Base-by-base conservation (phyloP, 2,888 invertebrate species). In the Ophion slaviceki region DNA sequence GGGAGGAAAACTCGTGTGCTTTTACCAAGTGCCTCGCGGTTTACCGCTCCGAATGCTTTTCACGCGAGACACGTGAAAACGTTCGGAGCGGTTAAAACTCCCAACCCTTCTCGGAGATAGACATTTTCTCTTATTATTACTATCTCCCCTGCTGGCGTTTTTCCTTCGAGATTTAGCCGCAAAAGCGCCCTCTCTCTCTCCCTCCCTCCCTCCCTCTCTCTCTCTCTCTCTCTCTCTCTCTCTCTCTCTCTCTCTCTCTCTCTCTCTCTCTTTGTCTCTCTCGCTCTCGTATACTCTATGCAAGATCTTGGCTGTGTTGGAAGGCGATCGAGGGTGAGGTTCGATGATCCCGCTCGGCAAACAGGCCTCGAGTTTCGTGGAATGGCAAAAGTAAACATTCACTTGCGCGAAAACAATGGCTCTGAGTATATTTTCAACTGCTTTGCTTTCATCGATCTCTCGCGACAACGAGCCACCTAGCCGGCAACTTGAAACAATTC, bases 141-240 rank as follows among this genome's bases (percentile, higher is more conserved):
- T 45, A n/a, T 66, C 66, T 66, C 66, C 6, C n/a, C 24, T 14
- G 1, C 62, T 24, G 10, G 4, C 61, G 64, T 24, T 20, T 8
- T 40, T 64, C n/a, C n/a, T 40, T 71, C 17, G 32, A 66, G 61
- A 20, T 71, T 82, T 59, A n/a, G 64, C n/a, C 28, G 61, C 45
- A 59, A 66, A 64, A 62, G 70, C 61, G 40, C 61, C 4, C 4
- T 4, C 32, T 4, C 4, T 4, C 32, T 32, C 32, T 32, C 32
- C 2, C 32, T 32, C 32, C 2, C 3, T 3, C n/a, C n/a, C n/a
- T n/a, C n/a, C n/a, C 32, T 32, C 32, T 32, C 32, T 32, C 4
- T 4, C 32, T 32, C 32, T 32, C 32, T 32, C 32, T 32, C 32
- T 32, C 32, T 32, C 32, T 32, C 4, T 0, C 32, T 32, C 32